Evolutionary conservation across 2,888 invertebrate genomes (phyloP).

Genomic region (Stenoptilia bipunctidactyla): DNA sequence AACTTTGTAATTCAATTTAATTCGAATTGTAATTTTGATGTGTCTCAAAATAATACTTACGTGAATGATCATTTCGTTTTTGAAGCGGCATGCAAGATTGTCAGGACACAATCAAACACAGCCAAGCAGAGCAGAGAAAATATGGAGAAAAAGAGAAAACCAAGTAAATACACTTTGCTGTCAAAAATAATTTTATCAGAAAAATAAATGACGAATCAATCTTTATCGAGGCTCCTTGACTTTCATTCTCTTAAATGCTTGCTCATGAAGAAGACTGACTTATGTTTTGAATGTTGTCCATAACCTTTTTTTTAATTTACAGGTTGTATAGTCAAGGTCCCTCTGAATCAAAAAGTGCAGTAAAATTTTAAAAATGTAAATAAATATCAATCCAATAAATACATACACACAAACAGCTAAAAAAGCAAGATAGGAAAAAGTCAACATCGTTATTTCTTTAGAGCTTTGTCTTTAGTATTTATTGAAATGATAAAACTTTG

Average conservation of each 20-base stretch:
- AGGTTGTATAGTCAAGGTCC: slow-evolving; percentile 41
- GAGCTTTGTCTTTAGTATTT: slow-evolving; percentile 16
- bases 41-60: slow-evolving; percentile 79
- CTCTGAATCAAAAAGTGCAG: slow-evolving; percentile 60
- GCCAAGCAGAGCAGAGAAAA: slow-evolving; percentile 88
- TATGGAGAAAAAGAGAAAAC: slow-evolving; percentile 82
- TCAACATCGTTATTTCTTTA: no score
- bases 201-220: slow-evolving; percentile 65
- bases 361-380: slow-evolving; percentile 47
- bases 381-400: slow-evolving; percentile 42
- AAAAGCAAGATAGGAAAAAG: no score
- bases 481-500: slow-evolving; percentile 40
- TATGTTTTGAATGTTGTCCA: slow-evolving; percentile 4
- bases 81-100: slow-evolving; percentile 83
- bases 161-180: slow-evolving; percentile 77
- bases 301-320: slow-evolving; percentile 1
- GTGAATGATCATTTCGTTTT: slow-evolving; percentile 79
- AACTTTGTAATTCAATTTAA: slow-evolving; percentile 16
- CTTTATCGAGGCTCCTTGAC: slow-evolving; percentile 62
- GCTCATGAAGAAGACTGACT: slow-evolving; percentile 11
- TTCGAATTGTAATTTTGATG: slow-evolving; percentile 40
- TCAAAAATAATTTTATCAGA: slow-evolving; percentile 63
- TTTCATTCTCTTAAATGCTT: slow-evolving; percentile 15
- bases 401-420: slow-evolving; percentile 10
- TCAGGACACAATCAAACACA: slow-evolving; percentile 86